These are phyloP conservation scores for Pithys albifrons DNA, from an alignment of 2,113 vertebrate species.

Conservation along the genomic window DNA sequence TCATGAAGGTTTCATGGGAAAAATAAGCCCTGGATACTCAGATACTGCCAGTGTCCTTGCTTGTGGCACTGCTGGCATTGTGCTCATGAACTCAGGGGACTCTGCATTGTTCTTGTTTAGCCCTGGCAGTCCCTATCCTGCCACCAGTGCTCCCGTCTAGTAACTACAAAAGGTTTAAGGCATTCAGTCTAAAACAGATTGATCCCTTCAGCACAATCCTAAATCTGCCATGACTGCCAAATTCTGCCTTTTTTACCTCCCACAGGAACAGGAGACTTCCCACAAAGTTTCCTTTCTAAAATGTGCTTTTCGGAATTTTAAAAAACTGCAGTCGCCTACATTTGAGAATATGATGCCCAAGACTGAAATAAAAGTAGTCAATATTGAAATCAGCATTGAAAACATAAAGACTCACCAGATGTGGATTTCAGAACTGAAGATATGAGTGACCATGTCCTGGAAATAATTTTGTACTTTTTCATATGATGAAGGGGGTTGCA, in stretches of 20 bases:
- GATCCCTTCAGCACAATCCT: conserved; percentile 7
- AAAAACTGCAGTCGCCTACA: background rate
- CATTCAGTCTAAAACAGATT: background rate
- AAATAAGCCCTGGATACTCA: background rate
- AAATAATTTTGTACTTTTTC: background rate
- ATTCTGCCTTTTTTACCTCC: background rate
- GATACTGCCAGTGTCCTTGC: background rate
- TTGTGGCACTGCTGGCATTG: background rate
- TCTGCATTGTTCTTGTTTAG: background rate
- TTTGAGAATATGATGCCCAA: background rate
- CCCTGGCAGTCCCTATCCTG: background rate
- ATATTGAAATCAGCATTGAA: background rate
- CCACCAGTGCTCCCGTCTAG: background rate
- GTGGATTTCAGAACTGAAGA: background rate
- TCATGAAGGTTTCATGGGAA: background rate
- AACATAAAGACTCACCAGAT: background rate
- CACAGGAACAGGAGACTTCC: conserved; percentile 12
- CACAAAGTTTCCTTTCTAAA: background rate
- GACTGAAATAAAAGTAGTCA: background rate
- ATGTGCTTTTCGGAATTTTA: background rate
- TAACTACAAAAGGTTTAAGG: background rate
- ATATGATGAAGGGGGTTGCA: background rate
- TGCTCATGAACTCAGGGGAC: fast-evolving
- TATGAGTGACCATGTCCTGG: background rate
- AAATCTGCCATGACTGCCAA: background rate